A percentile compares a stretch with the other conserved stretches of the same genome.
phyloP scores from a whole-genome alignment of 1,140 invertebrate genomes.

The Macrocentrus cingulum region DNA sequence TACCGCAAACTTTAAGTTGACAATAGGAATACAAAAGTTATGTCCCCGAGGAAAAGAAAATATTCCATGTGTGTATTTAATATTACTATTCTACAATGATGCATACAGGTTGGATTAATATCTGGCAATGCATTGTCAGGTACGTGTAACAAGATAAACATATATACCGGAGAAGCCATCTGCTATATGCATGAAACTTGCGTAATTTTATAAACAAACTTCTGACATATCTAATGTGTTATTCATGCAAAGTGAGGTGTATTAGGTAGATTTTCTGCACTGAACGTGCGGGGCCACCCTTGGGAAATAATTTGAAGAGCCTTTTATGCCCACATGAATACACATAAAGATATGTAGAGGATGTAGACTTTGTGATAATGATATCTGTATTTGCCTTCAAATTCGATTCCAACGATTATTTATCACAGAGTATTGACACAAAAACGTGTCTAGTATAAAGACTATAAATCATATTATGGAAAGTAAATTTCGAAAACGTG shows the following conservation, averaged over 20 bases:
- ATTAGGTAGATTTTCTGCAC: not conserved
- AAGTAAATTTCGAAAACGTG: not conserved
- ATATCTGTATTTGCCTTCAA: not conserved
- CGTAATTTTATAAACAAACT: conserved; percentile 19
- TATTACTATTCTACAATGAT: too few relatives aligned
- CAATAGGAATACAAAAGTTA: not conserved
- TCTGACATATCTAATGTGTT: not conserved
- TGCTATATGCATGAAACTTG: not conserved
- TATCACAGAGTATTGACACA: not conserved
- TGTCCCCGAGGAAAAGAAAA: not conserved
- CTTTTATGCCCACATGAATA: too few relatives aligned
- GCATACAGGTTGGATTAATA: not conserved
- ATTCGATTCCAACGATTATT: not conserved
- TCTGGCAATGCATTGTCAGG: not conserved
- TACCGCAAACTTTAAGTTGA: too few relatives aligned
- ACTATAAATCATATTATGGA: not conserved
- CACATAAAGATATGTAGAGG: not conserved
- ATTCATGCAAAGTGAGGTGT: not conserved
- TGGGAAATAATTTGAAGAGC: too few relatives aligned
- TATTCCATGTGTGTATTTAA: not conserved
- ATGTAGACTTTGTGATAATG: not conserved
- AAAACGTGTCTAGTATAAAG: too few relatives aligned
- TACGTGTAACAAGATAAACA: not conserved
- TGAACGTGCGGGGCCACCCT: not conserved
- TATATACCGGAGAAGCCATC: not conserved